Base-by-base conservation (phyloP, 2,113 vertebrate species). In the Gnathonemus longibarbis region DNA sequence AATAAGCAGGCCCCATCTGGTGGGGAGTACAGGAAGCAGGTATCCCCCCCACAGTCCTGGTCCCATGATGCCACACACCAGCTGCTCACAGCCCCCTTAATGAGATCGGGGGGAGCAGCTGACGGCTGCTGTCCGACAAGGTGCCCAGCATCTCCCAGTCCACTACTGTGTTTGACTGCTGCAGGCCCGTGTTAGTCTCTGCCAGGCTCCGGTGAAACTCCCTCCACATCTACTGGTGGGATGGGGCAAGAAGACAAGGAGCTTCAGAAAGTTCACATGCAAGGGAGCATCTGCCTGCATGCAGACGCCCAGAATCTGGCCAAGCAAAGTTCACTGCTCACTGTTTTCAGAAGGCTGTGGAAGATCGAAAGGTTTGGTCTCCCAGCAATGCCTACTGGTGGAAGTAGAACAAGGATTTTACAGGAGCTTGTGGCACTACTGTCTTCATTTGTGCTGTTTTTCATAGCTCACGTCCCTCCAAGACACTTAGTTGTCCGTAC, bases 1-100 rank as follows among this genome's bases (percentile, higher is more conserved):
- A 92, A 92, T 91, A 93, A 91, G 70, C 89, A 91, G 87, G 89
- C 89, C 91, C 92, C 92, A 92, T 93, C 92, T 93, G 92, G 90
- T 91, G 89, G 66, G 86, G 90, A 91, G 89, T 45, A 58, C 92
- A 91, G 91, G 92, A 92, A 92, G 88, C 92, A 90, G 90, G 77
- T 90, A 92, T 77, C 74, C 84, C 7, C 11, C 56, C 86, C 83
- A 27, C 45, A 87, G 24, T 50, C 45, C 49, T 48, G 24, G 50
- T 87, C 90, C 88, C 91, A 90, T 88, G 87, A 87, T 90, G 77
- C 50, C 91, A 17, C 49, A n/a, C 86, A 77, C 89, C 92, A 93
- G 92, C 91, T 93, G 92, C 91, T 93, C 91, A n/a, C 50, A 31
- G 11, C 74, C 31, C 35, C 48, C 83, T 90, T 88, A 91, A 90